Percentiles rank a stretch among this genome's conserved stretches.
phyloP scores from a whole-genome alignment of 2,888 invertebrate genomes.

The Tribolium freemani region DNA sequence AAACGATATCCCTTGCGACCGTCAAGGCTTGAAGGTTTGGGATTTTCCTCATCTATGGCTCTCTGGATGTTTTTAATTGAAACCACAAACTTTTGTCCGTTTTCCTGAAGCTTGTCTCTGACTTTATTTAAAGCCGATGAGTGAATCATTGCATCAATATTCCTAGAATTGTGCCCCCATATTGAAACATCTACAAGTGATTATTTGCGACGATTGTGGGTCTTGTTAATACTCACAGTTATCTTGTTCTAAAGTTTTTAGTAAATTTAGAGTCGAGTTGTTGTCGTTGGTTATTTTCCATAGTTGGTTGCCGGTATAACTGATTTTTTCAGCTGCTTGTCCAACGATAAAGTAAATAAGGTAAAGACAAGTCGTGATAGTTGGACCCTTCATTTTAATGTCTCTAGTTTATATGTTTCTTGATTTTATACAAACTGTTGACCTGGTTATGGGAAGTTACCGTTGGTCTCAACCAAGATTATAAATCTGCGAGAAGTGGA shows the following conservation, averaged over 20 bases:
- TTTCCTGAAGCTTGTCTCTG: constrained; percentile 73
- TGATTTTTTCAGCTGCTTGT: constrained; percentile 63
- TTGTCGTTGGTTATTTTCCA: constrained; percentile 78
- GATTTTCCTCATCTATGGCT: constrained; percentile 86
- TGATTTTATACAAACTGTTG: constrained; percentile 34
- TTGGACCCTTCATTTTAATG: constrained; percentile 29
- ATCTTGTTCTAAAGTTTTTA: constrained; percentile 71
- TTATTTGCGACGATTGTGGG: background rate
- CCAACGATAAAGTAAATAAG: background rate
- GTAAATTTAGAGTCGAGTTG: constrained; percentile 70
- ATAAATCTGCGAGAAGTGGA: no score
- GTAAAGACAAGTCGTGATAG: constrained; percentile 6
- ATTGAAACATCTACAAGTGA: constrained; percentile 65
- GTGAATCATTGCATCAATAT: constrained; percentile 80
- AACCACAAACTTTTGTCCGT: constrained; percentile 77
- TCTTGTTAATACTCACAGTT: constrained; percentile 69
- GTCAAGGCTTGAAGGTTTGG: constrained; percentile 77
- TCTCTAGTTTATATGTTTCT: constrained; percentile 9
- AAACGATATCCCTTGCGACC: constrained; percentile 70
- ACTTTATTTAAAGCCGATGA: constrained; percentile 75
- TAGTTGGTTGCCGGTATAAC: constrained; percentile 83
- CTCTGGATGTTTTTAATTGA: constrained; percentile 84
- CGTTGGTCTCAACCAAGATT: constrained; percentile 10
- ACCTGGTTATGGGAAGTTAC: constrained; percentile 23
- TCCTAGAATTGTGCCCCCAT: constrained; percentile 76